Conservation (phyloP, 1,140 invertebrate genomes). For the Eriosoma lanigerum region DNA sequence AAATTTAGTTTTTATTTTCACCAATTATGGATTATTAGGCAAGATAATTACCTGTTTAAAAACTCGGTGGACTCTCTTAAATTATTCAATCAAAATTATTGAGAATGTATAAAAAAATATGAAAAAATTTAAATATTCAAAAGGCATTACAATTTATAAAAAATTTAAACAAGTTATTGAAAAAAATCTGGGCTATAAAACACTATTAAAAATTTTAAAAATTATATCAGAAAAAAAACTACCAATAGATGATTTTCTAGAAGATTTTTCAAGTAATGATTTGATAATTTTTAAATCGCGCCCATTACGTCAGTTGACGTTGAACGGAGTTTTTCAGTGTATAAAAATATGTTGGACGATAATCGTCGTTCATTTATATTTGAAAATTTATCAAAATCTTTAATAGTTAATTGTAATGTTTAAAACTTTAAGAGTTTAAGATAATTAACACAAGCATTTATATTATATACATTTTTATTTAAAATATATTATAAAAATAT, state of each 20-base stretch:
- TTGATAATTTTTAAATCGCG: not conserved
- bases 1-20: not conserved
- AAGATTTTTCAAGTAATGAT: not conserved
- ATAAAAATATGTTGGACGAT: not conserved
- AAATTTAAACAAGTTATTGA: conserved; percentile 1
- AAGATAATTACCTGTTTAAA: not conserved
- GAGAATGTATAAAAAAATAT: not conserved
- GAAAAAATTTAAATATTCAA: not conserved
- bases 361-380: not conserved
- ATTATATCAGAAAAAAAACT: not conserved
- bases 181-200: not conserved
- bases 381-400: not conserved
- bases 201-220: conserved; percentile 8
- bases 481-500: no score
- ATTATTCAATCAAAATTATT: not conserved
- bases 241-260: not conserved
- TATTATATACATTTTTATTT: no score
- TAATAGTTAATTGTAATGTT: not conserved
- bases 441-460: no score
- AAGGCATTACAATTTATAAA: not conserved
- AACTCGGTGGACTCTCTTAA: not conserved
- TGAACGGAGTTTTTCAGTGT: not conserved
- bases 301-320: not conserved
- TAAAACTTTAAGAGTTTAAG: no score
- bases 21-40: not conserved